Percentiles rank a stretch among this genome's conserved stretches.
Conservation (phyloP, 2,113 vertebrate species). For the Callipepla squamata region DNA sequence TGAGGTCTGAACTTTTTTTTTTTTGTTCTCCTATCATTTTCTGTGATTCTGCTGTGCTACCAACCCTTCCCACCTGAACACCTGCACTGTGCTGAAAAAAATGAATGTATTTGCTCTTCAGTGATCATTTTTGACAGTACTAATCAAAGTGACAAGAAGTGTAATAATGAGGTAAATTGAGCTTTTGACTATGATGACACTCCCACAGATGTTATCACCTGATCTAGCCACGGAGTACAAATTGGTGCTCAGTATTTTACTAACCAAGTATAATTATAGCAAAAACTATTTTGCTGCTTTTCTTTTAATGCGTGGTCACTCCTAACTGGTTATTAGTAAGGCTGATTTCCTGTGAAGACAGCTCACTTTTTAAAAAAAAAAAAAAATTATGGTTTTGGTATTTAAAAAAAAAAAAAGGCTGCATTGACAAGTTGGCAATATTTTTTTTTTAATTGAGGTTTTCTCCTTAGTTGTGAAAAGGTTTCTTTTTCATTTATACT, state of each 20-base stretch:
- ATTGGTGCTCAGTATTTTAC: not conserved
- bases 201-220: not conserved
- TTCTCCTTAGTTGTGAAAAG: not conserved
- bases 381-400: not conserved
- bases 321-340: not conserved
- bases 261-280: not conserved
- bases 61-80: not conserved
- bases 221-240: not conserved
- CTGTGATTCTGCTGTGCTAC: not conserved
- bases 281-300: not conserved
- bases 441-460: not conserved
- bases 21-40: not conserved
- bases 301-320: not conserved
- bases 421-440: not conserved
- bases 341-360: not conserved
- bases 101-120: not conserved
- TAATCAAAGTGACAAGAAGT: not conserved
- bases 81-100: not conserved
- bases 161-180: not conserved
- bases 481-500: not conserved
- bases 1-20: not conserved
- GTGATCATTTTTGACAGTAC: not conserved
- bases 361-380: not conserved
- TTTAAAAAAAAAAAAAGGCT: not conserved
- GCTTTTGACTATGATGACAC: not conserved